These are phyloP conservation scores for Zaprionus bogoriensis DNA, from an alignment of 2,888 invertebrate genomes.

Conservation along the genomic window DNA sequence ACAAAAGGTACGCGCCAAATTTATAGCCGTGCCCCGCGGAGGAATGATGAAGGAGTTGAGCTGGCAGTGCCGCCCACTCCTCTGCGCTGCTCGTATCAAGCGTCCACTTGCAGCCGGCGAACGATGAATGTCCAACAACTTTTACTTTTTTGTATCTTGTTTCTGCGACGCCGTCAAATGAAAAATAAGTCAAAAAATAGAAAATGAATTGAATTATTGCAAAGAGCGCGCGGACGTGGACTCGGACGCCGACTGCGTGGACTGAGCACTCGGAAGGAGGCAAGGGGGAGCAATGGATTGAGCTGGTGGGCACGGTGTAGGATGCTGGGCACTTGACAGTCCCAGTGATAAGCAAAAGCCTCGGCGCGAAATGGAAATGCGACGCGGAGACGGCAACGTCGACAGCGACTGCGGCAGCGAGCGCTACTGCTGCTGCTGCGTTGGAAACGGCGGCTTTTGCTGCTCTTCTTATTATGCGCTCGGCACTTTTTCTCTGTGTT, in stretches of 20 bases:
- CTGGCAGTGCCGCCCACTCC: not conserved
- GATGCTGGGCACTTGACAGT: constrained; percentile 70
- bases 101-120: constrained; percentile 41
- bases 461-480: constrained; percentile 68
- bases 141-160: constrained; percentile 47
- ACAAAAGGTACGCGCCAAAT: constrained; percentile 55
- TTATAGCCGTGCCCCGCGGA: constrained; percentile 46
- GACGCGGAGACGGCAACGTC: not conserved
- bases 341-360: constrained; percentile 74
- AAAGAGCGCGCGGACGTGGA: constrained; percentile 56
- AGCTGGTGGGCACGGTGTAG: constrained; percentile 1
- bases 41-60: no score
- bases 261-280: not conserved
- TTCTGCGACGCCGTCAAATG: constrained; percentile 59
- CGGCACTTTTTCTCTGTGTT: constrained; percentile 29
- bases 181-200: constrained; percentile 76
- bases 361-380: constrained; percentile 66
- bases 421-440: not conserved
- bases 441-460: constrained; percentile 28
- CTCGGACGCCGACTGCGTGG: constrained; percentile 13
- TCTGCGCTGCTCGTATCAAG: not conserved
- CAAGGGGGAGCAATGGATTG: not conserved
- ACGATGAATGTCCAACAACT: constrained; percentile 60
- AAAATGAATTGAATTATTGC: constrained; percentile 81
- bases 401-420: constrained; percentile 17